Conservation (phyloP, 2,797 vertebrate species). For the Danionella dracula region DNA sequence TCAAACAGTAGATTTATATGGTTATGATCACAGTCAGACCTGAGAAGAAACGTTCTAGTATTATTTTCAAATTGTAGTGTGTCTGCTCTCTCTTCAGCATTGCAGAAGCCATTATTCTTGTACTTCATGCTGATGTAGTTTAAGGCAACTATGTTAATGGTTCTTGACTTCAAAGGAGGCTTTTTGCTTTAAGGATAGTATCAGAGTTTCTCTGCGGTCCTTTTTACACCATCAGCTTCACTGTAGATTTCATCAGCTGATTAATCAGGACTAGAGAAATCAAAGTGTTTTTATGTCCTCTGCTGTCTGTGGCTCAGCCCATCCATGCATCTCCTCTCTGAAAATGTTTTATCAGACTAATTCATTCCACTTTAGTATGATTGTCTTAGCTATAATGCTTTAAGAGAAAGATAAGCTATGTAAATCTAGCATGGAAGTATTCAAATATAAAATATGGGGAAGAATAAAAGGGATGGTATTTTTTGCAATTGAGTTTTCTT, state of each 20-base stretch:
- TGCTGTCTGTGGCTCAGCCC: slow-evolving; percentile 9
- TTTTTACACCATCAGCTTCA: not conserved
- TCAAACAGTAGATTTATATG: too few species aligned
- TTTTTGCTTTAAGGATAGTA: not conserved
- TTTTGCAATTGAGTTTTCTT: too few species aligned
- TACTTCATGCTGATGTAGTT: not conserved
- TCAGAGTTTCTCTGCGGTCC: slow-evolving; percentile 8
- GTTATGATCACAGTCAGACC: too few species aligned
- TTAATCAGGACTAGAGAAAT: slow-evolving; percentile 2
- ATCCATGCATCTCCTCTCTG: slow-evolving; percentile 9
- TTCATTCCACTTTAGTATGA: not conserved
- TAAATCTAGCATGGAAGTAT: too few species aligned
- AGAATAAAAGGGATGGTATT: too few species aligned
- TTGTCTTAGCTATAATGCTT: too few species aligned
- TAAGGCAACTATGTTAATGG: slow-evolving; percentile 4
- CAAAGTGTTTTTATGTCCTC: slow-evolving; percentile 4
- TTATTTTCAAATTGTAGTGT: too few species aligned
- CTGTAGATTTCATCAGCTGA: slow-evolving; percentile 19
- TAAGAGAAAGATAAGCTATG: too few species aligned
- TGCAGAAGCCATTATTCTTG: not conserved
- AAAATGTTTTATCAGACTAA: not conserved
- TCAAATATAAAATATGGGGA: too few species aligned
- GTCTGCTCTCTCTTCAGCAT: not conserved
- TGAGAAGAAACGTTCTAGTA: too few species aligned
- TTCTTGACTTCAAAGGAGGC: slow-evolving; percentile 6